Conservation (phyloP, 2,888 invertebrate species). For the Cheilosia pagana region DNA sequence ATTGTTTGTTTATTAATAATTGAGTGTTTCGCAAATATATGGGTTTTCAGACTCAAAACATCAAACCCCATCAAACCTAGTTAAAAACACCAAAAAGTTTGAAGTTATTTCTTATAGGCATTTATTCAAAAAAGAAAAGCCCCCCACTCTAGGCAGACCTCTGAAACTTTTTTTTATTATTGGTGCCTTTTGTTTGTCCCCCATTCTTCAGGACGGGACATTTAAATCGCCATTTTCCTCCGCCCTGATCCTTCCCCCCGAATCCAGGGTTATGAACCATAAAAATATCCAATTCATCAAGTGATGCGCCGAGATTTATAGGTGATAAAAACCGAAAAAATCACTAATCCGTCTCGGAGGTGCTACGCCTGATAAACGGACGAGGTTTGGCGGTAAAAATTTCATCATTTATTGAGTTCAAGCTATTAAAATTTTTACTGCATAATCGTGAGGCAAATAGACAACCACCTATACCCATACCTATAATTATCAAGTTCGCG, state of each 20-base stretch:
- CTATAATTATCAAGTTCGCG: constrained; percentile 21
- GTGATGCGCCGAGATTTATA: constrained; percentile 52
- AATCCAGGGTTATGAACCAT: background rate
- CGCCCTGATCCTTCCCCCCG: background rate
- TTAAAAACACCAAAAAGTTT: no score
- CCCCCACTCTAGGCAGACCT: no score
- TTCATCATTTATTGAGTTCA: constrained; percentile 58
- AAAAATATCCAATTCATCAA: constrained; percentile 64
- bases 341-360: constrained; percentile 53
- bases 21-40: no score
- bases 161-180: no score
- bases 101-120: no score
- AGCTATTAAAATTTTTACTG: constrained; percentile 78
- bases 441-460: constrained; percentile 81
- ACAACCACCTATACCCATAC: constrained; percentile 37
- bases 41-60: no score
- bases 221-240: background rate
- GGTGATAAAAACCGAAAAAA: constrained; percentile 39
- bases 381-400: constrained; percentile 23
- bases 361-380: background rate
- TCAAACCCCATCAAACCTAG: no score
- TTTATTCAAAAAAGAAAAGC: no score
- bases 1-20: no score
- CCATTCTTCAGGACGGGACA: background rate
- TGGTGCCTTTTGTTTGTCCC: no score